These are phyloP conservation scores for Chironex yamaguchii DNA, from an alignment of 30 jellyfish, hydroid and myxozoan species.

Conservation along the genomic window DNA sequence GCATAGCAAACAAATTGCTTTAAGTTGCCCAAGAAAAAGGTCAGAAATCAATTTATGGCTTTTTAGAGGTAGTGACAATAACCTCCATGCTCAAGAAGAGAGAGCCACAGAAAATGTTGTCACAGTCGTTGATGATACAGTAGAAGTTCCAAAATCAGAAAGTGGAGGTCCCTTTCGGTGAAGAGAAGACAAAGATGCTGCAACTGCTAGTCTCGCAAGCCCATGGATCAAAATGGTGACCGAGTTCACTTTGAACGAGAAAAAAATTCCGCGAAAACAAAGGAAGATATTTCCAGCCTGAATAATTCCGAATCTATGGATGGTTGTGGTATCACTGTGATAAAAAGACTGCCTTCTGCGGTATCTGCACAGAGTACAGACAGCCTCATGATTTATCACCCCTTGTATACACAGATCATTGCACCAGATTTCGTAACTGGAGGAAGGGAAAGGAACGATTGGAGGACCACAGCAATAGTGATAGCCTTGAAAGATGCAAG, in stretches of 20 bases:
- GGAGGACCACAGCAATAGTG: conserved; percentile 26
- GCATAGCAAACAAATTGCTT: conserved; percentile 46
- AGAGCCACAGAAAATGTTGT: conserved; percentile 10
- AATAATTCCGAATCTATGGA: not conserved
- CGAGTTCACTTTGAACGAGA: conserved; percentile 31
- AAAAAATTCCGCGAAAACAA: conserved; percentile 38
- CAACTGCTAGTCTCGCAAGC: conserved; percentile 15
- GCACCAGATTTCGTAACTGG: conserved; percentile 51
- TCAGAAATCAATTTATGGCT: conserved; percentile 38
- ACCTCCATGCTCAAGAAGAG: conserved; percentile 4
- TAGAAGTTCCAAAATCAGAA: conserved; percentile 26
- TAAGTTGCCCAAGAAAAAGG: conserved; percentile 42
- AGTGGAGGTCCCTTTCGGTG: conserved; percentile 31
- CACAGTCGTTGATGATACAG: conserved; percentile 36
- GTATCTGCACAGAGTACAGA: conserved; percentile 35
- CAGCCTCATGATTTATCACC: conserved; percentile 44
- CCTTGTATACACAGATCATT: conserved; percentile 11
- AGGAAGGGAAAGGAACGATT: conserved; percentile 46
- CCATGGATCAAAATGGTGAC: conserved; percentile 25
- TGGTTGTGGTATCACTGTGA: conserved; percentile 42
- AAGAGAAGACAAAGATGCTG: conserved; percentile 40
- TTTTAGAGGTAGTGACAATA: conserved; percentile 25
- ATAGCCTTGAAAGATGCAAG: conserved; percentile 1
- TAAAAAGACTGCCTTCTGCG: conserved; percentile 21
- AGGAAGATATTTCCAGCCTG: conserved; percentile 46